These are phyloP conservation scores for Athalia cordata DNA, from an alignment of 2,888 invertebrate genomes.

Conservation along the genomic window DNA sequence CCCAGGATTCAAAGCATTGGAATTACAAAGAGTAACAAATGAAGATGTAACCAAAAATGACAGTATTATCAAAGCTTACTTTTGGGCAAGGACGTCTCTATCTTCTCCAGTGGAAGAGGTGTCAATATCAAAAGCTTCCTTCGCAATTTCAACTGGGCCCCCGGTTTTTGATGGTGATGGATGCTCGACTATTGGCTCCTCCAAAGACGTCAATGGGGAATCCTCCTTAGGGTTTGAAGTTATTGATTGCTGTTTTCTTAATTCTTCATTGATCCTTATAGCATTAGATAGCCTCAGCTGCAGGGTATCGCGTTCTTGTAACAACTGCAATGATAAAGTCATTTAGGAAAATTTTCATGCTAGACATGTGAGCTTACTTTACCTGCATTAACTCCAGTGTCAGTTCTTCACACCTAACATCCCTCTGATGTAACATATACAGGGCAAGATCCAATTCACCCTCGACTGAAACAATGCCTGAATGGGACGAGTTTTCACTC, in stretches of 20 bases:
- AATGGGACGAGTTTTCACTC: slow-evolving; percentile 47
- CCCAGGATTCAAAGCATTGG: background rate
- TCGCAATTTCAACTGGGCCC: slow-evolving; percentile 69
- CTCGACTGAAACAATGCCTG: slow-evolving; percentile 73
- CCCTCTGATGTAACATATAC: slow-evolving; percentile 90
- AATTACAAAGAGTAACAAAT: slow-evolving; percentile 5
- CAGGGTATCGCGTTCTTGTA: slow-evolving; percentile 90
- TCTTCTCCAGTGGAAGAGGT: slow-evolving; percentile 63
- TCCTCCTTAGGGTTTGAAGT: slow-evolving; percentile 52
- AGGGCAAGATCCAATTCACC: slow-evolving; percentile 87
- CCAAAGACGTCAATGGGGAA: slow-evolving; percentile 28
- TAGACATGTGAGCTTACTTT: slow-evolving; percentile 50
- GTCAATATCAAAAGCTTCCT: slow-evolving; percentile 62
- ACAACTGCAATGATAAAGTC: slow-evolving; percentile 72
- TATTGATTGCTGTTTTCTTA: slow-evolving; percentile 65
- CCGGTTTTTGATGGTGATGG: slow-evolving; percentile 64
- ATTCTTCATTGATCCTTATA: slow-evolving; percentile 83
- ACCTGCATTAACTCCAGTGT: slow-evolving; percentile 86
- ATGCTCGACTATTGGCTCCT: slow-evolving; percentile 60
- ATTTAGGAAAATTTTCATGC: background rate
- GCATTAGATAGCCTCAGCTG: slow-evolving; percentile 89
- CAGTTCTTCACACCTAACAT: slow-evolving; percentile 90
- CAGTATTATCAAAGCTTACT: slow-evolving; percentile 60
- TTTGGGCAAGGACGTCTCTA: slow-evolving; percentile 67
- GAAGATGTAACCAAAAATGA: background rate